Evolutionary conservation across 2,113 vertebrate species (phyloP).

Genomic region (Megaceryle maxima): DNA sequence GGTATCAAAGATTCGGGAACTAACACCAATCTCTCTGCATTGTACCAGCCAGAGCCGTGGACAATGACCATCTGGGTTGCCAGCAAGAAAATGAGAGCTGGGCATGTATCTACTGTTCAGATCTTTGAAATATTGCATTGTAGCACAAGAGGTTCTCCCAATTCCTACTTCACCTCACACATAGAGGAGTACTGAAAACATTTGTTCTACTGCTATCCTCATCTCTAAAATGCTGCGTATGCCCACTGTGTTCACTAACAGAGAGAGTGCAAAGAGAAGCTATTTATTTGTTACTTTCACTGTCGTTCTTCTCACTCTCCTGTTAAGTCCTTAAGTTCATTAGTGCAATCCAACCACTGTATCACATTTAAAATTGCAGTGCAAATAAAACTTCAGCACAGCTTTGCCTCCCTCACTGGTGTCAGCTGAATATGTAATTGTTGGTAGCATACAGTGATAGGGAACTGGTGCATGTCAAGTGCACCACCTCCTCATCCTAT

Average conservation of each 20-base stretch:
- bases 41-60: neutral
- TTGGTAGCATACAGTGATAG: neutral
- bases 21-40: accelerated
- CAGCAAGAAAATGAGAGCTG: neutral
- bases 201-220: neutral
- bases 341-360: neutral
- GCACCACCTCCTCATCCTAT: neutral
- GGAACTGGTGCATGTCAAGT: neutral
- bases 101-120: accelerated
- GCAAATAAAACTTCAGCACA: neutral
- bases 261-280: neutral
- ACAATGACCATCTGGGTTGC: neutral
- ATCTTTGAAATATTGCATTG: neutral
- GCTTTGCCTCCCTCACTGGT: neutral
- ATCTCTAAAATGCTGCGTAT: neutral
- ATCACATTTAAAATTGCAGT: neutral
- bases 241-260: accelerated
- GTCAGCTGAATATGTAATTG: neutral
- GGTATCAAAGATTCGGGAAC: neutral
- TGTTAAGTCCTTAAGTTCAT: neutral
- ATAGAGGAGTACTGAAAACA: neutral
- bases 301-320: neutral
- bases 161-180: neutral
- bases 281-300: neutral
- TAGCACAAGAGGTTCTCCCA: neutral